A percentile compares a stretch with the other conserved stretches of the same genome.
Evolutionary conservation across 2,797 vertebrate species (phyloP).

Genomic region (Pseudotriccus pelzelni): DNA sequence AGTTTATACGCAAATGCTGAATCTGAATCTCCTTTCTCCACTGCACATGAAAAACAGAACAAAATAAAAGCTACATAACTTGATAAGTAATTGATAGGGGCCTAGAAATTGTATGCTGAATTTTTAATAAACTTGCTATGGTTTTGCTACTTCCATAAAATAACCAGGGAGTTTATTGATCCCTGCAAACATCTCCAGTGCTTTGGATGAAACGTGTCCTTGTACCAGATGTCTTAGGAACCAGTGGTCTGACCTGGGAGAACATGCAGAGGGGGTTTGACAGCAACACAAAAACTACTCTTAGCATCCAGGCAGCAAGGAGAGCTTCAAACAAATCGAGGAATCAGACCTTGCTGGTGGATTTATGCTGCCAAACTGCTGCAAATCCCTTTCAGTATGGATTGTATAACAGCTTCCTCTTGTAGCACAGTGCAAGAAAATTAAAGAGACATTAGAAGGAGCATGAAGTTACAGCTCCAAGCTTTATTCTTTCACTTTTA

Average conservation of each 20-base stretch:
- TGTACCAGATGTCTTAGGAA: not conserved
- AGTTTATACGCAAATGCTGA: not conserved
- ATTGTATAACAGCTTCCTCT: not conserved
- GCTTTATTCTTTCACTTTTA: not conserved
- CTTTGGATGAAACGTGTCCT: not conserved
- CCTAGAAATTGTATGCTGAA: constrained; percentile 22
- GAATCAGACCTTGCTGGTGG: not conserved
- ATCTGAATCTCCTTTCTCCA: not conserved
- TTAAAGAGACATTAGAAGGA: not conserved
- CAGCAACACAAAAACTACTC: not conserved
- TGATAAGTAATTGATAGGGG: constrained; percentile 24
- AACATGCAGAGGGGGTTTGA: not conserved
- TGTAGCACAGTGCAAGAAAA: not conserved
- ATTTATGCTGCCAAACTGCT: not conserved
- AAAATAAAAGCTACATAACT: constrained; percentile 37
- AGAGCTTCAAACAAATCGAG: not conserved
- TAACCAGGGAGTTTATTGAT: not conserved
- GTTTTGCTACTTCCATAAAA: constrained; percentile 44
- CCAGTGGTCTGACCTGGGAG: not conserved
- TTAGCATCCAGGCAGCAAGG: not conserved
- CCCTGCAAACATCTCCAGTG: not conserved
- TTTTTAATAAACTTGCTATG: constrained; percentile 49
- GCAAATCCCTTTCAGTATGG: not conserved
- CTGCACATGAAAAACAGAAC: not conserved
- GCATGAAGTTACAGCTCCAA: constrained; percentile 1